Percentiles rank a stretch among this genome's conserved stretches.
These are phyloP conservation scores for Zaprionus davidi DNA, from an alignment of 1,140 invertebrate species.

Conservation along the genomic window DNA sequence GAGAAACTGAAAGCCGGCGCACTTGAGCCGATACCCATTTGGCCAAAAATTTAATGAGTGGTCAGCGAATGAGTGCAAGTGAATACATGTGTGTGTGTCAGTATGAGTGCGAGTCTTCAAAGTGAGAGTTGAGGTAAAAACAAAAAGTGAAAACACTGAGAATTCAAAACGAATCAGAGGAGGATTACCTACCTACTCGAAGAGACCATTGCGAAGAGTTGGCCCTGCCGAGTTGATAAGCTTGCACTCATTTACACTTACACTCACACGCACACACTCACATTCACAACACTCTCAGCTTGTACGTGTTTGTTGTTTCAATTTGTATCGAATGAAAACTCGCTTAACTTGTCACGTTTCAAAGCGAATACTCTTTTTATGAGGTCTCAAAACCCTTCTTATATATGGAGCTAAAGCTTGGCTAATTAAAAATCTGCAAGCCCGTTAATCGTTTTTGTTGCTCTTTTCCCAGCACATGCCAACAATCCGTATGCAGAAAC, in stretches of 20 bases:
- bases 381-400: slow-evolving; percentile 30
- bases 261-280: slow-evolving; percentile 46
- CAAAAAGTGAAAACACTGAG: slow-evolving; percentile 76
- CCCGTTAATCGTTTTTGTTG: slow-evolving; percentile 4
- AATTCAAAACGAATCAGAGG: slow-evolving; percentile 40
- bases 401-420: slow-evolving; percentile 15
- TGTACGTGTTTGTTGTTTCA: slow-evolving; percentile 61
- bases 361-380: slow-evolving; percentile 52
- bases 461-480: slow-evolving; percentile 30
- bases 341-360: slow-evolving; percentile 57
- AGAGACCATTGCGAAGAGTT: slow-evolving; percentile 32
- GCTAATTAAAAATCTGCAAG: background rate
- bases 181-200: slow-evolving; percentile 39
- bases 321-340: slow-evolving; percentile 61
- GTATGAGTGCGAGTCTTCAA: slow-evolving; percentile 36
- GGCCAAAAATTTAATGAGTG: slow-evolving; percentile 65
- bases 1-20: slow-evolving; percentile 76
- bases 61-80: slow-evolving; percentile 27
- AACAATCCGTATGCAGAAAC: slow-evolving; percentile 13
- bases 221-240: slow-evolving; percentile 8
- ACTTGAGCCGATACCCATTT: slow-evolving; percentile 48
- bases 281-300: slow-evolving; percentile 12
- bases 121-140: slow-evolving; percentile 69
- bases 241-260: slow-evolving; percentile 29
- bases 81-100: slow-evolving; percentile 19